Evolutionary conservation across 2,888 invertebrate species (phyloP).

Genomic region (Aspidiotus rigidus): DNA sequence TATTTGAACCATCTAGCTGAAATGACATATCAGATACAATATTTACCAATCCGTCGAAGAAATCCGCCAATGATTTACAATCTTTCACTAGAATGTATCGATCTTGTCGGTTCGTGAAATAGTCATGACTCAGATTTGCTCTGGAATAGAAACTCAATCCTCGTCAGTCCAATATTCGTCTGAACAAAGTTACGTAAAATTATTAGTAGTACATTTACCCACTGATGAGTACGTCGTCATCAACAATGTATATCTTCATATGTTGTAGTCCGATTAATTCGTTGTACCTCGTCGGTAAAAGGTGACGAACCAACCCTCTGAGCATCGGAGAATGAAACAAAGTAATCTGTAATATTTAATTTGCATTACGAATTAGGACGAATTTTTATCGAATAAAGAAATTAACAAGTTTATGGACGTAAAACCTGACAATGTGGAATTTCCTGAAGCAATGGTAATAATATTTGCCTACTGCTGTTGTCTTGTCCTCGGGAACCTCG

Average conservation of each 20-base stretch:
- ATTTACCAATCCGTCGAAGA: constrained; percentile 66
- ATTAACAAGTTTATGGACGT: not conserved
- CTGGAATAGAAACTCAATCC: constrained; percentile 43
- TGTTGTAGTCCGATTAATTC: constrained; percentile 93
- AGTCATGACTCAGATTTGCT: constrained; percentile 94
- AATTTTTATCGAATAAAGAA: not conserved
- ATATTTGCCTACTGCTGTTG: constrained; percentile 69
- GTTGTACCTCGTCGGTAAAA: constrained; percentile 80
- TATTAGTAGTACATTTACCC: constrained; percentile 50
- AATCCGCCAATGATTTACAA: constrained; percentile 63
- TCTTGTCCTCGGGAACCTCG: constrained; percentile 72
- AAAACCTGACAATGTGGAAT: constrained; percentile 48
- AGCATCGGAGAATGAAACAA: constrained; percentile 90
- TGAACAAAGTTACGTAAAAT: too few species aligned
- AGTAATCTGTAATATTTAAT: constrained; percentile 48
- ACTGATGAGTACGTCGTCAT: constrained; percentile 84
- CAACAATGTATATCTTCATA: constrained; percentile 94
- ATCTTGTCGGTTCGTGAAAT: constrained; percentile 95
- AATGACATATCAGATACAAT: constrained; percentile 54
- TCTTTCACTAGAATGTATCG: constrained; percentile 84
- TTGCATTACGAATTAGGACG: too few species aligned
- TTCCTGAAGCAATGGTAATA: constrained; percentile 61
- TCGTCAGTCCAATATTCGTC: too few species aligned
- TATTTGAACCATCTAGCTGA: constrained; percentile 43
- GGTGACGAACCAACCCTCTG: constrained; percentile 65